Base-by-base conservation (phyloP, 2,888 invertebrate genomes). In the Dryomyza anilis region DNA sequence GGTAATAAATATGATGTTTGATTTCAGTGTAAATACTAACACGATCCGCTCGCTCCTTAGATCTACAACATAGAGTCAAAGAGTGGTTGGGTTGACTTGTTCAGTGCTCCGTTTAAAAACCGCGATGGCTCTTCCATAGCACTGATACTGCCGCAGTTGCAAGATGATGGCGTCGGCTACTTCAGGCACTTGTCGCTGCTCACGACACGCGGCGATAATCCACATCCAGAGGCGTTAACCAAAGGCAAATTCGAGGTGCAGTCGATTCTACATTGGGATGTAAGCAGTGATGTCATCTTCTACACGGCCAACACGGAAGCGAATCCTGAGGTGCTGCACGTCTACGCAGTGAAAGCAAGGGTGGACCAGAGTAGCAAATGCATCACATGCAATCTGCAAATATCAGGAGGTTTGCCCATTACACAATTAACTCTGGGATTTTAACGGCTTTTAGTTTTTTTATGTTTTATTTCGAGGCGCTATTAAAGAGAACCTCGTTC, bases 21-120 rank as follows among this genome's bases (percentile, higher is more conserved):
- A n/a, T n/a, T n/a, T n/a, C n/a, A n/a, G n/a, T n/a, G n/a, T n/a
- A n/a, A n/a, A n/a, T n/a, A n/a, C n/a, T n/a, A n/a, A n/a, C 19
- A 1, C 52, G n/a, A 12, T 16, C 43, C 46, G 3, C 33, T 12
- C 23, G 1, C 58, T 46, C 21, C 2, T 56, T 56, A 81, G 80
- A 70, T 75, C 6, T 78, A 74, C 39, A 77, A 69, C 43, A 73
- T 76, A 1, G 74, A 76, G 64, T 81, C 80, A 1, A 72, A 83
- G 12, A 83, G 86, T 2, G 94, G 93, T 14, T 94, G 93, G 94
- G 87, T 94, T n/a, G 92, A 93, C 76, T 83, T 89, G 36, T 92
- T 92, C 76, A 87, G 88, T 30, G 86, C 91, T 0, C 88, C 93
- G 1, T 81, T 87, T 48, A 91, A 91, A 76, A 91, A 89, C 69